phyloP scores from a whole-genome alignment of 2,888 invertebrate species.

The Falcaria lacertinaria region DNA sequence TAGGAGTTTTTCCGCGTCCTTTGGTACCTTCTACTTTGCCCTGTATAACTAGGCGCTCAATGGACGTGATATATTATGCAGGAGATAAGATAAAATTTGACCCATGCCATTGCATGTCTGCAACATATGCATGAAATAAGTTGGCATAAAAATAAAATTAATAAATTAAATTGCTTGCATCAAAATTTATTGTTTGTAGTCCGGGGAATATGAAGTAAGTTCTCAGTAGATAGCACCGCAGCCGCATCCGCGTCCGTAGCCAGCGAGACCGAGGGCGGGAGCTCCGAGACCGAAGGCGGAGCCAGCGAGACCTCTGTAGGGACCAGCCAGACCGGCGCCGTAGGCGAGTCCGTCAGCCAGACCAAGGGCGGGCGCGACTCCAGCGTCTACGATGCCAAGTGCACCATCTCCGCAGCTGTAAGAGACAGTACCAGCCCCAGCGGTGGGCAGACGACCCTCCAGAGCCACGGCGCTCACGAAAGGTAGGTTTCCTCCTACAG shows the following conservation, averaged over 20 bases:
- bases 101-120: no score
- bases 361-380: neutral
- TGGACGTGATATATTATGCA: no score
- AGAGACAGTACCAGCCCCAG: conserved; percentile 22
- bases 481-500: conserved; percentile 29
- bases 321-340: neutral
- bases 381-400: conserved; percentile 7
- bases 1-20: no score
- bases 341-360: neutral
- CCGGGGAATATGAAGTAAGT: neutral
- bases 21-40: no score
- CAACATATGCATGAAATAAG: no score
- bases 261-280: neutral
- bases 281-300: conserved; percentile 11
- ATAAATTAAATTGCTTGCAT: no score
- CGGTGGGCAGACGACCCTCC: conserved; percentile 28
- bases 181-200: no score
- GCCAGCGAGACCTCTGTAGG: neutral
- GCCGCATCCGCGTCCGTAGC: conserved; percentile 1
- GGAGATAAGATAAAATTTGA: no score
- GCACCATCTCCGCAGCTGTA: conserved; percentile 26
- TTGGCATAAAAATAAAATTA: no score
- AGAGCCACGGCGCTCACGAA: conserved; percentile 31
- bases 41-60: no score
- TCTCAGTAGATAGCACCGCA: conserved; percentile 1